These are phyloP conservation scores for Paradoxurus hermaphroditus DNA, from an alignment of 2,113 vertebrate genomes.

Conservation along the genomic window DNA sequence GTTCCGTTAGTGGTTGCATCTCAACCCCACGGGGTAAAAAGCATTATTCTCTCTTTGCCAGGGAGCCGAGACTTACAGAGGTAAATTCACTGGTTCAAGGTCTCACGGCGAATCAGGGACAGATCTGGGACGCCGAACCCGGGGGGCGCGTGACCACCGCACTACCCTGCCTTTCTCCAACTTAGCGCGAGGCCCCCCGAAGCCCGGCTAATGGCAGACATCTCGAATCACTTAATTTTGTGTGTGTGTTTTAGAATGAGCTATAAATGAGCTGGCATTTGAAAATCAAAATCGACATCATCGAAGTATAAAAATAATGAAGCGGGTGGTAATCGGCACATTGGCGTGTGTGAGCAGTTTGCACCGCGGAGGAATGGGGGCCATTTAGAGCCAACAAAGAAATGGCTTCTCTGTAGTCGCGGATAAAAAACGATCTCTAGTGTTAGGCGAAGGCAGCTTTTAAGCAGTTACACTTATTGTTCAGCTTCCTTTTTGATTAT, in stretches of 20 bases:
- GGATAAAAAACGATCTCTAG: conserved; percentile 61
- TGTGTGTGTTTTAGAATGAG: neutral
- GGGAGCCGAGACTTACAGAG: neutral
- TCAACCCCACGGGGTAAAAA: neutral
- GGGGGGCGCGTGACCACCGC: accelerated
- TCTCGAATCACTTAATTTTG: conserved; percentile 45
- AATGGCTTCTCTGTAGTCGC: conserved; percentile 35
- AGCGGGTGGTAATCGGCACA: conserved; percentile 56
- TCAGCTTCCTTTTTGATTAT: conserved; percentile 61
- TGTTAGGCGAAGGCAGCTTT: conserved; percentile 44
- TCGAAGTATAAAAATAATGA: conserved; percentile 73
- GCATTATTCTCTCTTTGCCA: neutral
- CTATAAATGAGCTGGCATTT: conserved; percentile 71
- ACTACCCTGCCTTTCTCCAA: neutral
- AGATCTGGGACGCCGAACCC: neutral
- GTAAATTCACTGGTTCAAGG: neutral
- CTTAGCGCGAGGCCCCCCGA: accelerated
- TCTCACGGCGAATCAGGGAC: neutral
- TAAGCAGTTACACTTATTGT: conserved; percentile 61
- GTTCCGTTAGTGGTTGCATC: neutral
- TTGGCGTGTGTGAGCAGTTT: conserved; percentile 43
- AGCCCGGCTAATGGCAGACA: neutral
- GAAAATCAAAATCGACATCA: conserved; percentile 70
- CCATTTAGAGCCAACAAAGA: conserved; percentile 44
- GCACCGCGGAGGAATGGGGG: conserved; percentile 35